These are phyloP conservation scores for Neodiprion fabricii DNA, from an alignment of 1,140 invertebrate genomes.

Conservation along the genomic window DNA sequence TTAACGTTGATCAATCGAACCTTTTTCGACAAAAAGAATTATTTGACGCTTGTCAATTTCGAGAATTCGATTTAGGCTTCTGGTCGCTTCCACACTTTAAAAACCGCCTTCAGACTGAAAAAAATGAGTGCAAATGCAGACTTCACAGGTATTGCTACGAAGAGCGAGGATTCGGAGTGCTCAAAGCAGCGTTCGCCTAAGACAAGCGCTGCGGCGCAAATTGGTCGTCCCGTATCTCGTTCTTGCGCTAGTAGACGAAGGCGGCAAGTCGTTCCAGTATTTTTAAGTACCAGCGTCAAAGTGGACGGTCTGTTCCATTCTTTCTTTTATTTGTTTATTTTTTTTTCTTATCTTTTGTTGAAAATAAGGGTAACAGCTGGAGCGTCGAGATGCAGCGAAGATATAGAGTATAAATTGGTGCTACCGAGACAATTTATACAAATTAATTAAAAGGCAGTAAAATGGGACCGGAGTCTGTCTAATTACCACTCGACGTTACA, in stretches of 20 bases:
- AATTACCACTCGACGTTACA: conserved; percentile 37
- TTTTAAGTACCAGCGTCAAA: background rate
- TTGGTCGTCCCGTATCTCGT: too few species aligned
- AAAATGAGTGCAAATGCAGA: too few species aligned
- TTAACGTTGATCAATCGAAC: too few species aligned
- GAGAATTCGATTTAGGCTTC: too few species aligned
- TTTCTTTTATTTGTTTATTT: background rate
- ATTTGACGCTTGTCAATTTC: too few species aligned
- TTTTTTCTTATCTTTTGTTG: background rate
- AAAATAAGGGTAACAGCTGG: conserved; percentile 10
- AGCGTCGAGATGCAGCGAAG: conserved; percentile 10
- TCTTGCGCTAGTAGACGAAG: background rate
- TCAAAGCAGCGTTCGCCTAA: too few species aligned
- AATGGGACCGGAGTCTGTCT: conserved; percentile 39
- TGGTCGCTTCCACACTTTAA: too few species aligned
- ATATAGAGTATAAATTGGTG: conserved; percentile 9
- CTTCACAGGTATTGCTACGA: too few species aligned
- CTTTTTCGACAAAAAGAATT: too few species aligned
- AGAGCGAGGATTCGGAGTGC: too few species aligned
- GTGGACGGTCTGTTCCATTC: background rate
- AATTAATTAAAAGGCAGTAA: conserved; percentile 48
- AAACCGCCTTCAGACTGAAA: too few species aligned
- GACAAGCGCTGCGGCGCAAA: too few species aligned
- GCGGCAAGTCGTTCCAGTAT: background rate
- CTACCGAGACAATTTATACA: conserved; percentile 37